Evolutionary conservation across 2,797 vertebrate genomes (phyloP), one percentile per base, ranked within the genome.

Genomic region (Anisognathus igniventris): DNA sequence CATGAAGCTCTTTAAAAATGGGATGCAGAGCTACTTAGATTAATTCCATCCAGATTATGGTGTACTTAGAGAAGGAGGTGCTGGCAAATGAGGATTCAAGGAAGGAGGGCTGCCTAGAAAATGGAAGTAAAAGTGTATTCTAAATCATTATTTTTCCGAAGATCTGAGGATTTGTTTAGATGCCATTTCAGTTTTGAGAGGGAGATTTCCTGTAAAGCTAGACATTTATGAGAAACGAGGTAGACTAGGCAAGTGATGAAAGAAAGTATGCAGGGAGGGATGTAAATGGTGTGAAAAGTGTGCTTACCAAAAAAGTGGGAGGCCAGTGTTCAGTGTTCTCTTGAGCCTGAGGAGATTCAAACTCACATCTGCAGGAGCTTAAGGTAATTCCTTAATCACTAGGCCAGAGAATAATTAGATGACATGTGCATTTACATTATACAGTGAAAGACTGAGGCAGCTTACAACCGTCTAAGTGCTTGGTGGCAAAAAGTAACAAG

Each of bases 321-420:
- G 37, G 51, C 44, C 37, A 47, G 24, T 19, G 8, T 40, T 88
- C 47, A 51, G 39, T 35, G 58, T 15, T 93, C 37, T 76, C 47
- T 84, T 54, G 40, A 89, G 64, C 12, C 60, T 87, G 50, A 37
- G 31, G 77, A 92, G 51, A 89, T 88, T 95, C 77, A 85, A 77
- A 66, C 13, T 70, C 67, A 57, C 56, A 82, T 92, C 74, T 92
- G 48, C 17, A 24, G 51, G 37, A 91, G 47, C 27, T 93, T 87
- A 91, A 92, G 66, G 23, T 85, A 93, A 96, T 91, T 96, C 56
- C 31, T 93, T 93, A 94, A 87, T 86, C 66, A 66, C 56, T 78
- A 60, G 35, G 14, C 57, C 86, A 54, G 35, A 88, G 70, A 81
- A 90, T 75, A 95, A 93, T 86, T 94, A 78, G 60, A 62, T 66